phyloP scores from a whole-genome alignment of 2,888 invertebrate genomes.

The Drosophila mimica region DNA sequence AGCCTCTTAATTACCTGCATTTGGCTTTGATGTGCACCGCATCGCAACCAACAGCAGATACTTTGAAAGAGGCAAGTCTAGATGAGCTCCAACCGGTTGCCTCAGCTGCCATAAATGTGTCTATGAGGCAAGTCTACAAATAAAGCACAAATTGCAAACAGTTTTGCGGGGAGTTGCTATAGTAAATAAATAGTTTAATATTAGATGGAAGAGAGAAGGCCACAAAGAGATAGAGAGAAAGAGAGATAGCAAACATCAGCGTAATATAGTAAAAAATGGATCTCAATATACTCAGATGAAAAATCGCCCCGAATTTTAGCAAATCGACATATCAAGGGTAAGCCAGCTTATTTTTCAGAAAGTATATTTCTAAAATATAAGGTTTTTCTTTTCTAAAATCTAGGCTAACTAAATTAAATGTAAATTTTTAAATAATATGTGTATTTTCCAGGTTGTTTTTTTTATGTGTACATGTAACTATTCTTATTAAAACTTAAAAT shows the following conservation, averaged over 20 bases:
- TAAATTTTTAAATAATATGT: not conserved
- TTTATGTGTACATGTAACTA: not conserved
- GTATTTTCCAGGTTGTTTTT: not conserved
- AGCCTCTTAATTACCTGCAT: slow-evolving; percentile 69
- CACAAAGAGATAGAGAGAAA: not conserved
- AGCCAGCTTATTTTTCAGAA: not conserved
- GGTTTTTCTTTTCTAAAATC: not conserved
- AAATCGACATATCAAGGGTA: not conserved
- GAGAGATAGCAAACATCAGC: not conserved
- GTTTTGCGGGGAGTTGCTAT: not conserved
- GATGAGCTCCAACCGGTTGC: not conserved
- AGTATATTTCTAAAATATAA: not conserved
- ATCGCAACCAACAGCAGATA: slow-evolving; percentile 5
- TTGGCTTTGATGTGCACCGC: slow-evolving; percentile 51
- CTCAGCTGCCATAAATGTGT: not conserved
- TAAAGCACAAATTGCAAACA: not conserved
- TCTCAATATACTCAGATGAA: not conserved
- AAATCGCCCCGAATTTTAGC: not conserved
- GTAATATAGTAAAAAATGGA: not conserved
- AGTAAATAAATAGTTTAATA: not conserved
- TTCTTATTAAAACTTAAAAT: not conserved
- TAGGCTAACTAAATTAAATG: rapidly evolving
- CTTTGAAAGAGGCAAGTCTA: slow-evolving; percentile 21
- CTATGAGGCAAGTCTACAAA: not conserved
- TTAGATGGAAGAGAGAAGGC: not conserved